phyloP scores from a whole-genome alignment of 1,140 invertebrate species.

The Bombus fervidus region DNA sequence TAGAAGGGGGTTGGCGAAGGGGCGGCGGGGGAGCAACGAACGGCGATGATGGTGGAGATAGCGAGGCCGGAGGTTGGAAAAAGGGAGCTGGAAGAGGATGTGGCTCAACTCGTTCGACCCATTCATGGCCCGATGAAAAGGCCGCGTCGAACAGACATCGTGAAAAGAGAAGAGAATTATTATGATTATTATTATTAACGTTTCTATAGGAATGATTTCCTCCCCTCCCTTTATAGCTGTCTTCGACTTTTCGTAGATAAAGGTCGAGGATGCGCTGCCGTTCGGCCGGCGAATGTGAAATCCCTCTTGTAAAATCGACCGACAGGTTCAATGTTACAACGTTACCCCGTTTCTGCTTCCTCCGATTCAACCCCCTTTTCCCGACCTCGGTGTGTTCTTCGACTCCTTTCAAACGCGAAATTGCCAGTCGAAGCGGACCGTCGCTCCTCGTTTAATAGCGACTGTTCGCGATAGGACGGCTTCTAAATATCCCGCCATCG shows the following conservation, averaged over 20 bases:
- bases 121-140: conserved; percentile 81
- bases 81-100: conserved; percentile 72
- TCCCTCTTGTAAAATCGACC: conserved; percentile 51
- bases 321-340: conserved; percentile 62
- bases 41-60: conserved; percentile 51
- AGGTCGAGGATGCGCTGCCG: conserved; percentile 53
- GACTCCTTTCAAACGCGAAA: conserved; percentile 30
- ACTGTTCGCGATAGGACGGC: not conserved
- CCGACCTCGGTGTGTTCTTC: not conserved
- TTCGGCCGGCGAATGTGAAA: conserved; percentile 37
- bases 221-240: conserved; percentile 68
- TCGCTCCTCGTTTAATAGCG: conserved; percentile 25
- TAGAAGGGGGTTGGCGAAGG: not conserved
- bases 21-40: conserved; percentile 29
- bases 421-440: not conserved
- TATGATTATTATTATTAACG: conserved; percentile 80
- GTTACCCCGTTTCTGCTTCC: conserved; percentile 3
- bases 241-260: conserved; percentile 74
- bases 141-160: conserved; percentile 75
- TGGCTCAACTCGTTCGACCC: conserved; percentile 80
- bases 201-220: conserved; percentile 79
- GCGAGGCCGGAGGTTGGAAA: conserved; percentile 61
- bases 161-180: conserved; percentile 80
- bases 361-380: no score
- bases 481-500: not conserved